These are phyloP conservation scores for Drosophila differens DNA, from an alignment of 2,888 invertebrate genomes.

Conservation along the genomic window DNA sequence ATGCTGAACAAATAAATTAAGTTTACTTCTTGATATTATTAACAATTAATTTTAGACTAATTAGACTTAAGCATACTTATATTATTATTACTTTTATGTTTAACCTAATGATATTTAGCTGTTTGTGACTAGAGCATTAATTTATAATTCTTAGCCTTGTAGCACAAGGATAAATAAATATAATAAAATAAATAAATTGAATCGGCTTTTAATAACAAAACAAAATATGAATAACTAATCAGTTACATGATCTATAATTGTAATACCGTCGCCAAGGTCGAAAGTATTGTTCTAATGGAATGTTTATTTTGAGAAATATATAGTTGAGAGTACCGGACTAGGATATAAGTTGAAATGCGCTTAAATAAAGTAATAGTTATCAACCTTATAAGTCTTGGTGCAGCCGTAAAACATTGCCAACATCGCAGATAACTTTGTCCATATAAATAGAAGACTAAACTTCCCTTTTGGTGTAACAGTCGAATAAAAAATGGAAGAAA, in stretches of 20 bases:
- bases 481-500: neutral
- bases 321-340: rapidly evolving
- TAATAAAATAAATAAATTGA: neutral
- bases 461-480: neutral
- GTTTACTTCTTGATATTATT: neutral
- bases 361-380: neutral
- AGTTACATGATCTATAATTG: neutral
- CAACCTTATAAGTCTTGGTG: neutral
- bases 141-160: neutral
- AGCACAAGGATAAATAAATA: neutral
- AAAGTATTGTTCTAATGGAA: neutral
- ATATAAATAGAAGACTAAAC: neutral
- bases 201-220: neutral
- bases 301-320: neutral
- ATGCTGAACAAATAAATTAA: neutral
- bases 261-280: neutral
- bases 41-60: neutral
- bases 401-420: neutral
- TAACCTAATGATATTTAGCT: neutral
- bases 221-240: neutral
- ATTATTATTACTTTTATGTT: neutral
- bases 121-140: neutral
- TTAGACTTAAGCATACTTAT: neutral
- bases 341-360: neutral
- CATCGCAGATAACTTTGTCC: neutral